These are phyloP conservation scores for Pseudonaja textilis DNA, from an alignment of 2,113 vertebrate genomes.

Conservation along the genomic window DNA sequence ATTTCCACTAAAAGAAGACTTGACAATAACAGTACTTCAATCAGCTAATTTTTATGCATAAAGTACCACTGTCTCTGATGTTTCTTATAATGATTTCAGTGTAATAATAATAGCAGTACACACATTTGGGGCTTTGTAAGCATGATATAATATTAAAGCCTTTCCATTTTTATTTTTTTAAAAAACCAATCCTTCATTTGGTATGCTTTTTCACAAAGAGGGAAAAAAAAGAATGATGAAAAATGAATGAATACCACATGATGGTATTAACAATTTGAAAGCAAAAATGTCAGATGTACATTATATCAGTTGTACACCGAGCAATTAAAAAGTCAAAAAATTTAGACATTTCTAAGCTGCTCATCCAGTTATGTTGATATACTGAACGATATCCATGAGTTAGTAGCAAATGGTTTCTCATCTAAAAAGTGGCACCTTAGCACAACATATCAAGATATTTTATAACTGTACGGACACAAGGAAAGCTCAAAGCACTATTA, in stretches of 20 bases:
- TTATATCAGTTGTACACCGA: not conserved
- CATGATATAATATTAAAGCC: not conserved
- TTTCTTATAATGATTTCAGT: not conserved
- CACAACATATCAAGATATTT: not conserved
- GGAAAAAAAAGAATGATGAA: not conserved
- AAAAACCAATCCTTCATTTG: not conserved
- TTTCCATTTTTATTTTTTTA: not conserved
- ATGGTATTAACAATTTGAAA: not conserved
- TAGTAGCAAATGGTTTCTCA: not conserved
- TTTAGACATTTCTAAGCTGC: not conserved
- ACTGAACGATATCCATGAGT: not conserved
- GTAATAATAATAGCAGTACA: not conserved
- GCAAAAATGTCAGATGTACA: not conserved
- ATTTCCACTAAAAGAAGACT: not conserved
- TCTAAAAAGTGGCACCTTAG: not conserved
- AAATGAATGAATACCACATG: not conserved
- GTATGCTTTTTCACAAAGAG: not conserved
- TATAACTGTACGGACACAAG: not conserved
- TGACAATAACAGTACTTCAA: not conserved
- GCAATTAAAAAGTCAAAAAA: not conserved
- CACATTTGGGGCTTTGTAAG: not conserved
- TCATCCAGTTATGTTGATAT: not conserved
- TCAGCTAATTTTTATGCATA: not conserved
- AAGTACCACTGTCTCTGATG: not conserved
- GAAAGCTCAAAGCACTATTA: not conserved